Base-by-base conservation (phyloP, 2,797 vertebrate genomes). In the Channallabes apus region DNA sequence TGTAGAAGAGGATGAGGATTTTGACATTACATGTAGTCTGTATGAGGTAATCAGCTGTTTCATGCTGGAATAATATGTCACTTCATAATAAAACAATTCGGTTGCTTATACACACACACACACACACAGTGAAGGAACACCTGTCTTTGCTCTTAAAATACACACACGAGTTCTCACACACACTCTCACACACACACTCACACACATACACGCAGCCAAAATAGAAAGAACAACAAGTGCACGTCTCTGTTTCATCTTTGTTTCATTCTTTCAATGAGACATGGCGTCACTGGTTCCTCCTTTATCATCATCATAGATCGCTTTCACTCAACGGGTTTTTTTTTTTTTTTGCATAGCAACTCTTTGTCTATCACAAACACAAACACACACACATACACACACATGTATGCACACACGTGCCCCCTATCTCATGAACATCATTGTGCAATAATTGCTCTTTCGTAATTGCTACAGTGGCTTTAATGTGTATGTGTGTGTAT, bases 291-390 rank as follows among this genome's bases (percentile, higher is more conserved):
- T 9, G 11, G 38, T 51, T 51, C 35, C 22, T 76, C 35, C 82
- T 58, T 46, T 27, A 62, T 78, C 59, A 38, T 59, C 29, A 72
- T 54, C 80, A 83, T 71, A 29, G 1, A 14, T 56, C 4, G 32
- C 18, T 35, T 17, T 69, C 32, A 62, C 22, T 62, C 6, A 64
- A n/a, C 41, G 51, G 58, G 32, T 82, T 86, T 86, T 54, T 82
- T 76, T 68, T 22, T 32, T 32, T 64, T 24, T 27, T 14, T 3
- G 15, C 71, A 15, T 78, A 61, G 64, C 64, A 81, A 84, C 82
- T 69, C 20, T 51, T 72, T 65, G 46, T 82, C 18, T 69, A 56
- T 4, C 0, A 67, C 56, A 71, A 54, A 67, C 64, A 82, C 46
- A 81, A 64, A 62, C 18, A 15, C 22, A 81, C 51, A 68, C 80